Conservation (phyloP, 2,888 invertebrate species). For the Himalopsyche japonica region DNA sequence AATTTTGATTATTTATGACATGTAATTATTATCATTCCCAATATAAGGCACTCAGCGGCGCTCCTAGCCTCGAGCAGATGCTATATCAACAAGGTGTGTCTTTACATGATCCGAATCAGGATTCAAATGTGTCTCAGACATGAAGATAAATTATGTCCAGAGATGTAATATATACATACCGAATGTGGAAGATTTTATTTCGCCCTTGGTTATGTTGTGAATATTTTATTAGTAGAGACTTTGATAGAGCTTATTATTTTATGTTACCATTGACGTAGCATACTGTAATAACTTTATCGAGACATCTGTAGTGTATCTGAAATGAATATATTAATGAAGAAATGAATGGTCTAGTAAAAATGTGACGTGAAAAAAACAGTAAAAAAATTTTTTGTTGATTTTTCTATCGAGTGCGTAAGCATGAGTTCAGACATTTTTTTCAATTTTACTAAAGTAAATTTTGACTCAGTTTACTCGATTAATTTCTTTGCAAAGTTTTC, state of each 20-base stretch:
- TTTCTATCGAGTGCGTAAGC: too few relatives aligned
- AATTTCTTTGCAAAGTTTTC: too few relatives aligned
- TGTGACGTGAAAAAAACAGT: too few relatives aligned
- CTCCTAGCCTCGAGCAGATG: constrained; percentile 8
- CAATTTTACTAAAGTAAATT: too few relatives aligned
- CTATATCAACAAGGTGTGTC: constrained; percentile 25
- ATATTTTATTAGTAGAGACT: constrained; percentile 3
- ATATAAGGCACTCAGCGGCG: background rate
- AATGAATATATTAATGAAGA: too few relatives aligned
- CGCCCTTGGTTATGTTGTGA: constrained; percentile 19
- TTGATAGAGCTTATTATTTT: background rate
- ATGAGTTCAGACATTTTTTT: too few relatives aligned
- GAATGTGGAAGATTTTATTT: constrained; percentile 14
- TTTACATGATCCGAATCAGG: constrained; percentile 23
- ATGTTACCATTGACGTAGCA: background rate
- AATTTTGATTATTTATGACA: constrained; percentile 34
- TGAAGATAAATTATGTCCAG: constrained; percentile 19
- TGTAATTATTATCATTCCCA: constrained; percentile 20
- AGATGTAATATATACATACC: constrained; percentile 5
- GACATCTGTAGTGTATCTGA: too few relatives aligned
- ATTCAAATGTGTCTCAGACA: constrained; percentile 17
- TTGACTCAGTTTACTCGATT: too few relatives aligned
- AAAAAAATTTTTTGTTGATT: too few relatives aligned
- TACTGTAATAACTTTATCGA: too few relatives aligned
- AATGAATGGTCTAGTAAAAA: too few relatives aligned